Evolutionary conservation across 2,113 vertebrate species (phyloP), one percentile per base, ranked within the genome.

Genomic region (Python bivittatus): DNA sequence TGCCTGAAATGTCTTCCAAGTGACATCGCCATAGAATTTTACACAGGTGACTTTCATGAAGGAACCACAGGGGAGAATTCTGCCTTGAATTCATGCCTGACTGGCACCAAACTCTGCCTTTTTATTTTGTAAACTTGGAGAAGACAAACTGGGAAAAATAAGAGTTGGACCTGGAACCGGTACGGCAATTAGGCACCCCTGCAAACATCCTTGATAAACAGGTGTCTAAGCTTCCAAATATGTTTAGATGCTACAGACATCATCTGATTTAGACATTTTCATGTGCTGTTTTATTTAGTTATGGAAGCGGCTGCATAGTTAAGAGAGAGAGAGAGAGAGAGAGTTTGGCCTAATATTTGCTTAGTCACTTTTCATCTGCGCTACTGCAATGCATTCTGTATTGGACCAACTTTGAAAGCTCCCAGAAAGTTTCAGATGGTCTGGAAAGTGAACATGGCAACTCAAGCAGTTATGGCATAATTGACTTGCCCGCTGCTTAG

Each of bases 41-140:
- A 1, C 3, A 1, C 0, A 0, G 10, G 48, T 85, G 61, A 91
- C 93, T 90, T 54, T 94, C 89, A n/a, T 93, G 95, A 92, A 94
- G 92, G 92, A 92, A 58, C 88, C 68, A 94, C 93, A 94, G 91
- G 94, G 90, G 93, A 93, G 94, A 94, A 57, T 6, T 0, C 91
- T 96, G 90, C 93, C 96, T 96, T 96, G 87, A 64, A 68, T 89
- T 94, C 96, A 92, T 95, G 95, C 95, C 94, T 96, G 95, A 92
- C 95, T 97, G 89, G 83, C 86, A 79, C 85, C 90, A 83, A 94
- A 93, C 89, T 92, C 92, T 94, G 93, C 94, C 92, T 96, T 94
- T 96, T 95, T 95, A 96, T 97, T 96, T 93, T 97, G 94, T 96
- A 96, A 93, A 64, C 4, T 68, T 92, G 48, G 88, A 92, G 95